Evolutionary conservation across 2,888 invertebrate species (phyloP).

Genomic region (Lepidochitona cinerea): DNA sequence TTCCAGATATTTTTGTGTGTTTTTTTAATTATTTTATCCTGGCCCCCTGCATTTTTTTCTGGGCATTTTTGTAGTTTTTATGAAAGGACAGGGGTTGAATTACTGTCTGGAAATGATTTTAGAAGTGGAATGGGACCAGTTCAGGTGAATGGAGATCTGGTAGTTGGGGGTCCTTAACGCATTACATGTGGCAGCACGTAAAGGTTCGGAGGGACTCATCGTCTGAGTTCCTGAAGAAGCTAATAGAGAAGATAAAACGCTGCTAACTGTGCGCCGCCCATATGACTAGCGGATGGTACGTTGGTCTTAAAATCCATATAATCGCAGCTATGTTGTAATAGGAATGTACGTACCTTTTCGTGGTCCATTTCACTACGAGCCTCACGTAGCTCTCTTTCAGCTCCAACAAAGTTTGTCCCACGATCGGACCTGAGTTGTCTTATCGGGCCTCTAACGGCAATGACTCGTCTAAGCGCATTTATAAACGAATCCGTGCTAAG

Average conservation of each 20-base stretch:
- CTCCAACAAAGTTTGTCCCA: constrained; percentile 38
- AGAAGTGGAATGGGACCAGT: no score
- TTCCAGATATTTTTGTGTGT: no score
- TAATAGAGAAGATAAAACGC: constrained; percentile 28
- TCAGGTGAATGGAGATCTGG: no score
- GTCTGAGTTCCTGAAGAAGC: constrained; percentile 11
- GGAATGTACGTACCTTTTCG: constrained; percentile 12
- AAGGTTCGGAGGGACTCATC: constrained; percentile 30
- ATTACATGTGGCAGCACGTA: no score
- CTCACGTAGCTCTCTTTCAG: constrained; percentile 21
- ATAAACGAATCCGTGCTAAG: constrained; percentile 38
- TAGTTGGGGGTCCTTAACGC: no score
- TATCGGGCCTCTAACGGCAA: constrained; percentile 35
- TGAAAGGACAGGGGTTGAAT: no score
- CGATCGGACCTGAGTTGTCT: constrained; percentile 26
- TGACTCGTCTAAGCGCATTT: constrained; percentile 31
- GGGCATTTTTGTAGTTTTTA: no score
- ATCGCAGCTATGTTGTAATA: constrained; percentile 19
- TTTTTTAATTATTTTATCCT: neutral
- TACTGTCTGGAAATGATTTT: no score
- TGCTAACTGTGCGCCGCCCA: constrained; percentile 41
- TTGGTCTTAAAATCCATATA: constrained; percentile 34
- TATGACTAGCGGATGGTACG: constrained; percentile 41
- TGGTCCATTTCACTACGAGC: constrained; percentile 19
- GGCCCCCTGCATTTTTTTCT: no score